Evolutionary conservation across 2,888 invertebrate species (phyloP).

Genomic region (Pachliopta kotzebuea): DNA sequence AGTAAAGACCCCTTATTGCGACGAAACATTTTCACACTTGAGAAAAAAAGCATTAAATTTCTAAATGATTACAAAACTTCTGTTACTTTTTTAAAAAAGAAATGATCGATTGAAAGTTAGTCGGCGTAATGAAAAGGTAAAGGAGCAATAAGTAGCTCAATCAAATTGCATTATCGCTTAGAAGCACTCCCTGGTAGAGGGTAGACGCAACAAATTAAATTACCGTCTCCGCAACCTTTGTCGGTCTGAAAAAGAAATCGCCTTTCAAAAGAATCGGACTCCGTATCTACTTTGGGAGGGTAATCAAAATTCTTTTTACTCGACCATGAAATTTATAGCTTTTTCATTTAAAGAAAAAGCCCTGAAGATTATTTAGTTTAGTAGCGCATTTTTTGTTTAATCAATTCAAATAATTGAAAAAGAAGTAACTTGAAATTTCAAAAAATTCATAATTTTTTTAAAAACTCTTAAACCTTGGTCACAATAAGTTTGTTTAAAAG

Average conservation of each 20-base stretch:
- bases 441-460: no score
- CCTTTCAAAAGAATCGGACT: conserved; percentile 47
- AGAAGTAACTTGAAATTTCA: no score
- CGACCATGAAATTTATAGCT: conserved; percentile 28
- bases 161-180: conserved; percentile 72
- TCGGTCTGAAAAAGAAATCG: conserved; percentile 59
- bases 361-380: background rate
- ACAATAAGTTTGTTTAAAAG: no score
- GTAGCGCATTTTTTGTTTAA: background rate
- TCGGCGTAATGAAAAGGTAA: conserved; percentile 67
- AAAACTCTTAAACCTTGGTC: no score
- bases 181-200: conserved; percentile 52
- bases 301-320: conserved; percentile 50
- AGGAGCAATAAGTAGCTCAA: conserved; percentile 72
- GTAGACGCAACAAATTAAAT: conserved; percentile 70
- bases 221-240: conserved; percentile 60
- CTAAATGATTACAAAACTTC: conserved; percentile 37
- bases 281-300: conserved; percentile 30
- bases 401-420: background rate
- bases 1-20: conserved; percentile 47
- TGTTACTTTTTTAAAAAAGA: conserved; percentile 35
- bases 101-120: conserved; percentile 52
- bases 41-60: conserved; percentile 34
- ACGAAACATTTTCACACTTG: conserved; percentile 51
- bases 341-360: conserved; percentile 8